These are phyloP conservation scores for Hormiphora californensis DNA, from an alignment of 37 sponge, comb jelly and placozoan genomes.

Conservation along the genomic window DNA sequence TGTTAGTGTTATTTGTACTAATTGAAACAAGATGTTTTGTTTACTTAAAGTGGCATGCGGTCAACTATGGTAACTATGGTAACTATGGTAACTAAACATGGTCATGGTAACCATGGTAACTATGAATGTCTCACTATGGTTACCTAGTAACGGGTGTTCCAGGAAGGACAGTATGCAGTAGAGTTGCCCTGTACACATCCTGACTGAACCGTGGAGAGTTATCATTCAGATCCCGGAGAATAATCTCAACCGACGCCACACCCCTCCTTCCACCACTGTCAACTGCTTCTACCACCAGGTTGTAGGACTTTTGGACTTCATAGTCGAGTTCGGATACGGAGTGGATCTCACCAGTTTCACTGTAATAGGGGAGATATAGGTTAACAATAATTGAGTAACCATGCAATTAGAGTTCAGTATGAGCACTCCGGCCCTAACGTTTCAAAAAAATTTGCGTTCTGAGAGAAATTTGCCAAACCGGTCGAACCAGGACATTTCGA, in stretches of 20 bases:
- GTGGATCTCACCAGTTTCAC: background rate
- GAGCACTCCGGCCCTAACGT: too few species aligned
- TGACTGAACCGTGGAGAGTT: slow-evolving; percentile 24
- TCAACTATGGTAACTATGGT: too few species aligned
- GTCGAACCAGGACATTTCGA: too few species aligned
- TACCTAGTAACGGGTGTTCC: slow-evolving; percentile 37
- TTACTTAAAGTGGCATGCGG: too few species aligned
- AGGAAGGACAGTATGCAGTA: slow-evolving; percentile 41
- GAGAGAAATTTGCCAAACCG: too few species aligned
- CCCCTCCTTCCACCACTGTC: slow-evolving; percentile 4
- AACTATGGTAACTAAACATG: too few species aligned
- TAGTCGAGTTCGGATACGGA: background rate
- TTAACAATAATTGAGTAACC: too few species aligned
- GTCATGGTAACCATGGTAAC: background rate
- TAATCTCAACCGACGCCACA: background rate
- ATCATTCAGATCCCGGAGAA: slow-evolving; percentile 41
- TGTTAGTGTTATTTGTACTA: too few species aligned
- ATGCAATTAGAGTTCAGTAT: too few species aligned
- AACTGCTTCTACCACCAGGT: slow-evolving; percentile 47
- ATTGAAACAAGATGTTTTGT: too few species aligned
- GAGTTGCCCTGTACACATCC: background rate
- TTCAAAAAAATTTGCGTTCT: too few species aligned
- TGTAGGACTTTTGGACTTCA: slow-evolving; percentile 19
- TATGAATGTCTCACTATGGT: background rate
- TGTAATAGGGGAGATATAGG: too few species aligned